Base-by-base conservation (phyloP, 1,140 invertebrate genomes). In the Orius laevigatus region DNA sequence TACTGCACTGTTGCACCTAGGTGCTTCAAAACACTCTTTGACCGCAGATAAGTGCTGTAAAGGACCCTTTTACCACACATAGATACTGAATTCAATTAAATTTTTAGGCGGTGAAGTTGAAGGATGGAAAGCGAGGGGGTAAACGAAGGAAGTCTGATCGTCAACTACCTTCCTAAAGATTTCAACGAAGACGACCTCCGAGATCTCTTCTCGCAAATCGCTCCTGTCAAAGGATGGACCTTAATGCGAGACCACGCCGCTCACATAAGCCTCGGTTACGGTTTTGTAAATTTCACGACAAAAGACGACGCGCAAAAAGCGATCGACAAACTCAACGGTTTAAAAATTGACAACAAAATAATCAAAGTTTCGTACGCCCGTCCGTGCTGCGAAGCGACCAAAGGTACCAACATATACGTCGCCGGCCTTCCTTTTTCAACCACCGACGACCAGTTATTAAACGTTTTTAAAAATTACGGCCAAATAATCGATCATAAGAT, bases 111-210 rank as follows among this genome's bases (percentile, higher is more conserved):
- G 25, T 4, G 25, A 8, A 25, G 25, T 25, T 25, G 8, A 25
- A 25, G n/a, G n/a, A 25, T 25, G 25, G 25, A 25, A 25, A 25
- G 25, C 25, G 25, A 25, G 2, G 14, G 12, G 5, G 40, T 18
- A 15, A 42, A 19, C 16, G 19, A 39, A 62, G 81, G 79, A 53
- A 91, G 90, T 69, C 72, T 91, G 55, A 91, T 91, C 58, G 84
- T 91, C 53, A 91, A 91, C 64, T 91, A 91, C 70, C 70, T 91
- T 57, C 87, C 87, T 51, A 87, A 90, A 70, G 86, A 79, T 42
- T 90, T 91, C 86, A 84, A 81, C 33, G 86, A 91, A 65, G 86
- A 90, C 62, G 85, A 91, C 64, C 84, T 88, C 57, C 70, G 81
- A 53, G 81, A 78, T 48, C 69, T 91, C 46, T 91, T 91, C 64